Base-by-base conservation (phyloP, 1,140 invertebrate genomes). In the Euura saliciscinereae region DNA sequence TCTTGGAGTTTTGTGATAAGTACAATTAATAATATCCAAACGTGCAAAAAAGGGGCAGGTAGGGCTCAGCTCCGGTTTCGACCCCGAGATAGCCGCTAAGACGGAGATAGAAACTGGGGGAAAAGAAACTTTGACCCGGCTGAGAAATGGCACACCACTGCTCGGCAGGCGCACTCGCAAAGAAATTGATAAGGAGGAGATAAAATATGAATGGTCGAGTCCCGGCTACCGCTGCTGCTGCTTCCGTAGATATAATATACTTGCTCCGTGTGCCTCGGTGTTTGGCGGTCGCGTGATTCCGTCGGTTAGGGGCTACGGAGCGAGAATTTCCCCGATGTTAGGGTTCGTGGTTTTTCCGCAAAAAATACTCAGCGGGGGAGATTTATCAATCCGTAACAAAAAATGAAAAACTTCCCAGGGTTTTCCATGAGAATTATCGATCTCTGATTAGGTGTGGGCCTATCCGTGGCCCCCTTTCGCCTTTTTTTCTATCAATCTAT, bases 151-250 rank as follows among this genome's bases (percentile, higher is more conserved):
- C 67, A 68, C 66, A 6, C 6, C 66, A 8, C 7, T n/a, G 7
- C 7, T n/a, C 11, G 46, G 46, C 7, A 51, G 46, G n/a, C 28
- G 28, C 28, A 28, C 28, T 28, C 28, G 28, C 45, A 74, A 81
- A 78, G 76, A 82, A 83, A 85, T 82, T 81, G 82, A 83, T 84
- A 85, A 83, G 78, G 68, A 73, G 68, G 65, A 77, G 75, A 83
- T 83, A 80, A 84, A 81, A 80, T 81, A 82, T 79, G 78, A 80
- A 82, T 78, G 75, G 75, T 70, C 70, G 73, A 46, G 72, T 72
- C 72, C 75, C 7, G 71, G 44, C 51, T 51, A 66, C 44, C 28
- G 28, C 28, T 28, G 28, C 28, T 28, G 6, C 65, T 65, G 65
- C 71, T 76, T 73, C 45, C 68, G 28, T 66, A 11, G 45, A n/a